Evolutionary conservation across 23 tunicate genomes (phyloP).

Genomic region (Trididemnum clinides): DNA sequence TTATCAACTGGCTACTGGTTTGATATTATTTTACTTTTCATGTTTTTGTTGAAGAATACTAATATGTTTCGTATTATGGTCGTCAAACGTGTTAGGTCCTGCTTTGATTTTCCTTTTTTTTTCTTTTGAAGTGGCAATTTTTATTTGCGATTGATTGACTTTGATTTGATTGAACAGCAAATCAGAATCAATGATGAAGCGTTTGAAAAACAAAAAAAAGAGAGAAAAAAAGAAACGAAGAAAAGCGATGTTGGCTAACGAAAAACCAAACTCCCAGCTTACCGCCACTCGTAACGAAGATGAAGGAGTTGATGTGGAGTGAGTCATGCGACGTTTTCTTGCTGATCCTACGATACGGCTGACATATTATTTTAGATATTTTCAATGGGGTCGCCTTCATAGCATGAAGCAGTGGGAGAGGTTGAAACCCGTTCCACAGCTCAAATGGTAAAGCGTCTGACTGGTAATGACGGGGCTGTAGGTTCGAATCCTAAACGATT

Average conservation of each 20-base stretch:
- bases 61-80: too few species aligned
- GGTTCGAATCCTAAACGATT: too few species aligned
- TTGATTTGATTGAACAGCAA: background rate
- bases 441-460: too few species aligned
- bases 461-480: too few species aligned
- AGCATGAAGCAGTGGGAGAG: too few species aligned
- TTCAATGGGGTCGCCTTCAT: background rate
- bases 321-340: background rate
- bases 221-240: slow-evolving; percentile 59
- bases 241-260: slow-evolving; percentile 6
- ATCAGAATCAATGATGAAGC: background rate
- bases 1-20: too few species aligned
- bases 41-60: too few species aligned
- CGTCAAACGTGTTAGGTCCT: too few species aligned
- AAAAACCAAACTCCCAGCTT: background rate
- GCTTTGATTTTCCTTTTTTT: too few species aligned
- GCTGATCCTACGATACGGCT: background rate
- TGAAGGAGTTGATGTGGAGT: slow-evolving; percentile 19
- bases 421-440: too few species aligned
- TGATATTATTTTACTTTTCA: too few species aligned
- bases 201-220: slow-evolving; percentile 64
- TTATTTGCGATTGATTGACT: background rate
- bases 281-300: slow-evolving; percentile 3
- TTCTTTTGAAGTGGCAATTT: background rate
- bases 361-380: background rate